Conservation (phyloP, 2,113 vertebrate genomes). For the Anas platyrhynchos region DNA sequence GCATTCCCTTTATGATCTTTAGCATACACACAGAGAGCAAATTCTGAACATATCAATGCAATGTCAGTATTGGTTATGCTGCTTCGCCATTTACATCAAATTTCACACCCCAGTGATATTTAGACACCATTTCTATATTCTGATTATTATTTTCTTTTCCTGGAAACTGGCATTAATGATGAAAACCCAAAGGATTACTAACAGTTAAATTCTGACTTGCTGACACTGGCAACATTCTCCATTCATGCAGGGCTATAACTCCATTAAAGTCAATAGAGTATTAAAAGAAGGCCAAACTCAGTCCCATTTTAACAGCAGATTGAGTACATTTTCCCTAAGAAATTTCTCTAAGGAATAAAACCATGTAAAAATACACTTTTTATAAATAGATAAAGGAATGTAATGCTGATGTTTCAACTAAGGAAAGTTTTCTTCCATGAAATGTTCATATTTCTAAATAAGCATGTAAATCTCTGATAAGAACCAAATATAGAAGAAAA, state of each 20-base stretch:
- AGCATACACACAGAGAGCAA: neutral
- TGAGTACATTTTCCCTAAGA: neutral
- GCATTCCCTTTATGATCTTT: neutral
- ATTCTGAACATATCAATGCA: neutral
- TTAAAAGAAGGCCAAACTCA: neutral
- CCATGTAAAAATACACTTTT: neutral
- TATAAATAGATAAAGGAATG: neutral
- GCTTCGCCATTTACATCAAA: neutral
- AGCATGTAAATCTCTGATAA: rapidly evolving
- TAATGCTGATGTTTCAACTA: neutral
- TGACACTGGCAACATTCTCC: neutral
- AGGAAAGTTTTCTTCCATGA: neutral
- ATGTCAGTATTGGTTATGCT: neutral
- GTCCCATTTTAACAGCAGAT: neutral
- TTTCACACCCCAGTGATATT: neutral
- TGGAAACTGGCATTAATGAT: neutral
- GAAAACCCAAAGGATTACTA: neutral
- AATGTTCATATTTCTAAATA: neutral
- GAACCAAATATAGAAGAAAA: neutral
- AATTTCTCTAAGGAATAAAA: neutral
- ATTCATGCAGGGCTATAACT: neutral
- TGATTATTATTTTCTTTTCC: neutral
- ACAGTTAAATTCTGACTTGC: neutral
- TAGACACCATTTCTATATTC: neutral
- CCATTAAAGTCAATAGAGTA: neutral